Evolutionary conservation across 2,113 vertebrate species (phyloP).

Genomic region (Lagopus leucura): DNA sequence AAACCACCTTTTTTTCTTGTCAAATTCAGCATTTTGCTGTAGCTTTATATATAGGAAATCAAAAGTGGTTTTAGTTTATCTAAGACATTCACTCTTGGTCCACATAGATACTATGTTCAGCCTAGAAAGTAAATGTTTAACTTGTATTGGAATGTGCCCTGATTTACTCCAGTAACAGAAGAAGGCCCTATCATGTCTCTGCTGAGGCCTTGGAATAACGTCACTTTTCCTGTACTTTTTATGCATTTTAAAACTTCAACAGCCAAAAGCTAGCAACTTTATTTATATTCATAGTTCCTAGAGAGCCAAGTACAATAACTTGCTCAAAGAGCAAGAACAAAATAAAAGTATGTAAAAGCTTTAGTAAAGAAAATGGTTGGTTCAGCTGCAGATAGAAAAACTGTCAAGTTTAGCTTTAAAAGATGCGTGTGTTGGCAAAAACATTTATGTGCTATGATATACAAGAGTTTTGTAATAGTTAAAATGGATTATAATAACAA

Average conservation of each 20-base stretch:
- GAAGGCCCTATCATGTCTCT: neutral
- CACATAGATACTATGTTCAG: neutral
- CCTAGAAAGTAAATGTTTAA: neutral
- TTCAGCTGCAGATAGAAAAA: neutral
- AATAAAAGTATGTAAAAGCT: neutral
- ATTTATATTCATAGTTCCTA: neutral
- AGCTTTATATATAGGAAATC: neutral
- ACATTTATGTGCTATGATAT: fast-evolving
- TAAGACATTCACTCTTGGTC: neutral
- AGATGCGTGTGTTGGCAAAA: fast-evolving
- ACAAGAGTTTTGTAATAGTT: neutral
- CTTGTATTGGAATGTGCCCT: neutral
- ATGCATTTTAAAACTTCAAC: neutral
- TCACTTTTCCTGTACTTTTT: neutral
- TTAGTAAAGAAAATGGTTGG: neutral
- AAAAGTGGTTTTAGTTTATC: neutral
- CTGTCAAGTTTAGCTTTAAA: neutral
- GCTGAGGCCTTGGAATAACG: neutral
- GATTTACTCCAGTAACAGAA: neutral
- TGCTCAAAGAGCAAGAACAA: neutral
- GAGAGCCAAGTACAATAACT: neutral
- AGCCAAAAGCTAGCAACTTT: neutral
- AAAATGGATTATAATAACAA: neutral
- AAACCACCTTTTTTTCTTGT: neutral
- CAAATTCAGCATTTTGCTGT: neutral